Base-by-base conservation (phyloP, 2,113 vertebrate genomes). In the Chloropsis hardwickii region DNA sequence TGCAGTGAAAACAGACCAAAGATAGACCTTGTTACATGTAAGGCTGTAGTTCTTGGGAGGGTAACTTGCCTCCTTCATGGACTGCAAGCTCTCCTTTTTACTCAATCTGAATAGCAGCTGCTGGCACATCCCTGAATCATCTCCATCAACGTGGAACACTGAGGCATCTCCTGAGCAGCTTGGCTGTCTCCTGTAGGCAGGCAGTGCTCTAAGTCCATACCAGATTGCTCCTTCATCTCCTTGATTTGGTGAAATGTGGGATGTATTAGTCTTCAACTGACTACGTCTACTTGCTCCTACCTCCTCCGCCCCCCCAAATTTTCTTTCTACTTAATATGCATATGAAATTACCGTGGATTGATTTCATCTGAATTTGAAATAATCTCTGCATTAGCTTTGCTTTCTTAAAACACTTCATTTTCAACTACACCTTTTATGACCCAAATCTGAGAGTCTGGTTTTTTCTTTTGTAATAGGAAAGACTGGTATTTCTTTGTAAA, bases 341-440 rank as follows among this genome's bases (percentile, higher is more conserved):
- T 15, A 27, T 16, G 40, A 86, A 86, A 83, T 81, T 51, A 77
- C 37, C 86, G 58, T 48, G 81, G 73, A 77, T 28, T 40, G 16
- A 77, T 91, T 44, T 91, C 33, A 72, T 56, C 58, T 77, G 81
- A 86, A 69, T 69, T 77, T 31, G 35, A 95, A 88, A 77, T 29
- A 40, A 53, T 29, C 27, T 65, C 27, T 77, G 31, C 24, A 8
- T 77, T 77, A 65, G 24, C 24, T 54, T 82, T 54, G 12, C 31
- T 53, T 51, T 90, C 67, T 77, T 83, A 83, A 83, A 88, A 67
- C 8, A 2, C 25, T 64, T 21, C 12, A 17, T 53, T 93, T 77
- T 80, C 62, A 80, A 11, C 54, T 33, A 1, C 44, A 69, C 37
- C 19, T 91, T 69, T 94, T 83, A 69, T 56, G 45, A 80, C n/a